phyloP scores from a whole-genome alignment of 2,888 invertebrate species.

The Ochlodes sylvanus region DNA sequence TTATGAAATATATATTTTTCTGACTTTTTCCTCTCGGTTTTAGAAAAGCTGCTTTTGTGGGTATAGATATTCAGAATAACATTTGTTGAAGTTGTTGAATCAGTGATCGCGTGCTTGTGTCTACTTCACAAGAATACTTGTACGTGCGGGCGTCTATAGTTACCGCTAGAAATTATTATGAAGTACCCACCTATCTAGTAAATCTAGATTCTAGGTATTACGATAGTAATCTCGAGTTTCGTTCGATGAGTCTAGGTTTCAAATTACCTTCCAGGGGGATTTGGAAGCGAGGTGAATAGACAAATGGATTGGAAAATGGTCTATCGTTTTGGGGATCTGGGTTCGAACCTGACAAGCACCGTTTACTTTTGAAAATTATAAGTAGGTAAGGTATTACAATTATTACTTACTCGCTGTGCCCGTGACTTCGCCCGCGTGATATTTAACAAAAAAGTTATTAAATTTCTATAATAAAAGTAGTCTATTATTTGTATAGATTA shows the following conservation, averaged over 20 bases:
- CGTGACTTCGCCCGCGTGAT: no score
- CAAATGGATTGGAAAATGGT: no score
- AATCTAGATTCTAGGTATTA: neutral
- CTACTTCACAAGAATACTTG: constrained; percentile 30
- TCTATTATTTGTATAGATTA: no score
- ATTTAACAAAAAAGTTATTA: no score
- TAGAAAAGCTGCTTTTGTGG: constrained; percentile 50
- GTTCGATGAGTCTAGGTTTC: neutral
- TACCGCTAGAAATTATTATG: constrained; percentile 21
- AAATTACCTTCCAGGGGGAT: no score
- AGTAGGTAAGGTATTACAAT: no score
- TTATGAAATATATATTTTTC: constrained; percentile 52
- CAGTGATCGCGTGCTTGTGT: constrained; percentile 23
- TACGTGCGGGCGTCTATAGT: constrained; percentile 9
- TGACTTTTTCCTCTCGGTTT: constrained; percentile 48
- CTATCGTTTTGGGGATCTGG: no score
- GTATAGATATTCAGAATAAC: constrained; percentile 38
- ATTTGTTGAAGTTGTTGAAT: constrained; percentile 28
- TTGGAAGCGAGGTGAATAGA: no score
- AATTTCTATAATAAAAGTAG: no score
- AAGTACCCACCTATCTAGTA: neutral
- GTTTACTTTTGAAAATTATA: no score
- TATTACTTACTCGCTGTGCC: no score
- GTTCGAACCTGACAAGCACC: no score
- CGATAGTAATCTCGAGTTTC: neutral